Evolutionary conservation across 2,113 vertebrate genomes (phyloP).

Genomic region (Limanda limanda): DNA sequence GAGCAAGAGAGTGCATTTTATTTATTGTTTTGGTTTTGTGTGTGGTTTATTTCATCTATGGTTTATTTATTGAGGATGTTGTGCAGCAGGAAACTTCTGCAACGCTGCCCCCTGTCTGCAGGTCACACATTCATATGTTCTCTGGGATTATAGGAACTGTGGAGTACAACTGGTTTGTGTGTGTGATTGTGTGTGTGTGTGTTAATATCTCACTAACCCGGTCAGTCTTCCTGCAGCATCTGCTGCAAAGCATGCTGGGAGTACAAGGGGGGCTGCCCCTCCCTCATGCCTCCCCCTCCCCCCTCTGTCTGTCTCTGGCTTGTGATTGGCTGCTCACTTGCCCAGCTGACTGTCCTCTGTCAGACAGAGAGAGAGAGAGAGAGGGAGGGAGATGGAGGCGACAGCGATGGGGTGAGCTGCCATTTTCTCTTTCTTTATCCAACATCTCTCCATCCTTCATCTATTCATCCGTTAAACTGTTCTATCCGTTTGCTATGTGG

Average conservation of each 20-base stretch:
- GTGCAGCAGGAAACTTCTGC: too few species aligned
- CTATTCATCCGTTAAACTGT: neutral
- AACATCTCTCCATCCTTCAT: conserved; percentile 11
- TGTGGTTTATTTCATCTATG: too few species aligned
- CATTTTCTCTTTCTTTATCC: conserved; percentile 72
- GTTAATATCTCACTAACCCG: conserved; percentile 4
- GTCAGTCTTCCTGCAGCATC: conserved; percentile 46
- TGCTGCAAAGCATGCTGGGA: conserved; percentile 64
- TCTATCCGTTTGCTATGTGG: neutral
- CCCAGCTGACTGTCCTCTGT: conserved; percentile 67
- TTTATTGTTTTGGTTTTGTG: too few species aligned
- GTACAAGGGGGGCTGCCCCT: neutral
- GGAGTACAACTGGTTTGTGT: neutral
- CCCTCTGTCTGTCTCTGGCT: conserved; percentile 8
- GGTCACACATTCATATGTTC: neutral
- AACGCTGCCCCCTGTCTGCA: too few species aligned
- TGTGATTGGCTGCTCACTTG: conserved; percentile 52
- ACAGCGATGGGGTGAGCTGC: conserved; percentile 78
- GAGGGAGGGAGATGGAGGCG: conserved; percentile 69
- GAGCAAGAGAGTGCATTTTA: too few species aligned
- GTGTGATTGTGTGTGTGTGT: conserved; percentile 4
- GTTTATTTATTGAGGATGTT: too few species aligned
- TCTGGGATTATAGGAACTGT: neutral
- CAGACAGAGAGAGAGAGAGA: conserved; percentile 50
- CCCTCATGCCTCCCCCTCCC: neutral